A percentile compares a stretch with the other conserved stretches of the same genome.
Evolutionary conservation across 1,140 invertebrate species (phyloP).

Genomic region (Drosophila bifasciata): DNA sequence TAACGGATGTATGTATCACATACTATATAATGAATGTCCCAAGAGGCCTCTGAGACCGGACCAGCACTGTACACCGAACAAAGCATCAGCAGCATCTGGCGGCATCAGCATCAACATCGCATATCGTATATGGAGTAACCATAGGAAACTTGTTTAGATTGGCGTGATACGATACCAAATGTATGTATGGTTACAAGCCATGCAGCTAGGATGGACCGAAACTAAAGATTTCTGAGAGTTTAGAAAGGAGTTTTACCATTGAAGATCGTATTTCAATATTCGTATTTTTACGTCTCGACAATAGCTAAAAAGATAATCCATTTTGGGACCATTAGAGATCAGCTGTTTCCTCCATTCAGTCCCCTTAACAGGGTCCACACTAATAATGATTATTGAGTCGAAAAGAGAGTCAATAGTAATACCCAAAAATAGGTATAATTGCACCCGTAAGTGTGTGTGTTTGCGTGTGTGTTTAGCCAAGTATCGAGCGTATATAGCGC

Average conservation of each 20-base stretch:
- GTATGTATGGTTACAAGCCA: slow-evolving; percentile 28
- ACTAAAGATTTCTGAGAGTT: background rate
- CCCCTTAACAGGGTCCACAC: slow-evolving; percentile 19
- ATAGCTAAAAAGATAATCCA: background rate
- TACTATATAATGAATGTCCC: slow-evolving; percentile 53
- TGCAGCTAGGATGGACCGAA: slow-evolving; percentile 40
- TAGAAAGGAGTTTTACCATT: no score
- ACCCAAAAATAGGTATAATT: slow-evolving; percentile 50
- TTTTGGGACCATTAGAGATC: background rate
- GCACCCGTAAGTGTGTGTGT: background rate
- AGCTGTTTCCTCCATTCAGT: no score
- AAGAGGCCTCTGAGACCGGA: slow-evolving; percentile 50
- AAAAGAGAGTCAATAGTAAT: slow-evolving; percentile 27
- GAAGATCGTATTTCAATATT: background rate
- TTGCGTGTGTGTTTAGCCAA: slow-evolving; percentile 4
- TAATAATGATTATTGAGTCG: slow-evolving; percentile 12
- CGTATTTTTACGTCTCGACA: background rate
- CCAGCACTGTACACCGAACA: background rate
- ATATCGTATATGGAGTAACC: slow-evolving; percentile 43
- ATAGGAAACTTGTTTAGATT: slow-evolving; percentile 69
- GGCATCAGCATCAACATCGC: slow-evolving; percentile 17
- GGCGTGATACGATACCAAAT: slow-evolving; percentile 48
- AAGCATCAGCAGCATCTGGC: background rate
- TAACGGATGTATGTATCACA: slow-evolving; percentile 49
- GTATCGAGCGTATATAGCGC: slow-evolving; percentile 9